Conservation (phyloP, 2,113 vertebrate species). For the Psittacula cyanocephala region DNA sequence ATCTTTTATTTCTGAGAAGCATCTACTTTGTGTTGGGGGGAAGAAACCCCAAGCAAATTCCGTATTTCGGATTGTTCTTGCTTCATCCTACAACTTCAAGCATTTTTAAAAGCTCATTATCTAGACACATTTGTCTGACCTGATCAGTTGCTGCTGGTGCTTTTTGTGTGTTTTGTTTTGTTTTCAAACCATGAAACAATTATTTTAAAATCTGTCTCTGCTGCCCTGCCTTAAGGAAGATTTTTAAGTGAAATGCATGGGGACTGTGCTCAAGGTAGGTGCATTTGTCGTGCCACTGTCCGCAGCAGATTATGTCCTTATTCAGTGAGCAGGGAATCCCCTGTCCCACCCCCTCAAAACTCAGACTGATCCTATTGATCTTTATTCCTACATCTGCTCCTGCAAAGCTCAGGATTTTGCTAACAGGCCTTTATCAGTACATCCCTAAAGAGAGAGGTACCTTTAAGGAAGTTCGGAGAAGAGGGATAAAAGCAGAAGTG, state of each 20-base stretch:
- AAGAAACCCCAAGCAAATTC: neutral
- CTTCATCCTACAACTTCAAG: neutral
- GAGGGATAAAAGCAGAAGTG: neutral
- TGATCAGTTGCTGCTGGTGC: neutral
- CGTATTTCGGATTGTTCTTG: neutral
- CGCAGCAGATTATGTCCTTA: neutral
- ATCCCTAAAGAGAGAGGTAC: neutral
- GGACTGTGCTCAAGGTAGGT: neutral
- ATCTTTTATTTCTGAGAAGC: neutral
- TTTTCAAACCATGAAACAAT: neutral
- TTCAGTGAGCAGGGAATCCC: neutral
- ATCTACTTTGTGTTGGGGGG: neutral
- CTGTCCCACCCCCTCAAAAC: neutral
- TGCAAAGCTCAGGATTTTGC: neutral
- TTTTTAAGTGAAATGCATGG: neutral
- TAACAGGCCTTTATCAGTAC: neutral
- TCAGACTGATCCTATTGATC: neutral
- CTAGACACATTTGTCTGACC: neutral
- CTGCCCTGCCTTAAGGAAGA: neutral
- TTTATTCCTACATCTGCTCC: neutral
- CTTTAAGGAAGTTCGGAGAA: neutral
- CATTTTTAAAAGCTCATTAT: neutral
- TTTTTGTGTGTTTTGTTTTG: neutral
- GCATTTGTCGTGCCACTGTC: neutral
- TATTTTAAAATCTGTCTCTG: neutral